Evolutionary conservation across 2,113 vertebrate genomes (phyloP).

Genomic region (Spea multiplicata): DNA sequence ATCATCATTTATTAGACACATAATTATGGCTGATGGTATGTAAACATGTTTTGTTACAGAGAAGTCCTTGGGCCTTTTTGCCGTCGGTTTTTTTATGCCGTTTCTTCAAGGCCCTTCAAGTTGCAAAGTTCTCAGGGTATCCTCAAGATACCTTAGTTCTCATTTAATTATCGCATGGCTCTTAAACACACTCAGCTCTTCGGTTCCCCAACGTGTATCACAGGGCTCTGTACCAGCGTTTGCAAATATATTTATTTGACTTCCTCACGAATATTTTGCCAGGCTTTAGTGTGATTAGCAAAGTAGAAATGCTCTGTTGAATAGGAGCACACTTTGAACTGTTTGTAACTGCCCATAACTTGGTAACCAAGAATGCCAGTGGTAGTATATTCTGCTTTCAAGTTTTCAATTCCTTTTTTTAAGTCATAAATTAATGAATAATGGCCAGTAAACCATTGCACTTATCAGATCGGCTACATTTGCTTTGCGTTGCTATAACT

Average conservation of each 20-base stretch:
- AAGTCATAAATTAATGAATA: constrained; percentile 38
- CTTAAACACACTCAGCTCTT: no score
- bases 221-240: no score
- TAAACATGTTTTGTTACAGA: no score
- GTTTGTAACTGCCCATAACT: constrained; percentile 3
- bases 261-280: constrained; percentile 14
- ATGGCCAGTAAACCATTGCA: constrained; percentile 20
- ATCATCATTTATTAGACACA: no score
- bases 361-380: not conserved
- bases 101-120: no score
- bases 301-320: not conserved
- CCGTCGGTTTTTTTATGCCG: no score
- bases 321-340: constrained; percentile 2
- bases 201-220: no score
- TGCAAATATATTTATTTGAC: not conserved
- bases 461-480: constrained; percentile 19
- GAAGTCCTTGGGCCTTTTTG: no score
- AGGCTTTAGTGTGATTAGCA: not conserved
- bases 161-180: no score
- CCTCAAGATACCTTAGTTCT: no score
- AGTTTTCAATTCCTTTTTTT: constrained; percentile 28
- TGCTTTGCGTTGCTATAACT: constrained; percentile 26
- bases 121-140: no score
- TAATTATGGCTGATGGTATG: no score
- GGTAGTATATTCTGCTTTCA: constrained; percentile 1